phyloP scores from a whole-genome alignment of 2,797 vertebrate species.

The Champsocephalus gunnari region DNA sequence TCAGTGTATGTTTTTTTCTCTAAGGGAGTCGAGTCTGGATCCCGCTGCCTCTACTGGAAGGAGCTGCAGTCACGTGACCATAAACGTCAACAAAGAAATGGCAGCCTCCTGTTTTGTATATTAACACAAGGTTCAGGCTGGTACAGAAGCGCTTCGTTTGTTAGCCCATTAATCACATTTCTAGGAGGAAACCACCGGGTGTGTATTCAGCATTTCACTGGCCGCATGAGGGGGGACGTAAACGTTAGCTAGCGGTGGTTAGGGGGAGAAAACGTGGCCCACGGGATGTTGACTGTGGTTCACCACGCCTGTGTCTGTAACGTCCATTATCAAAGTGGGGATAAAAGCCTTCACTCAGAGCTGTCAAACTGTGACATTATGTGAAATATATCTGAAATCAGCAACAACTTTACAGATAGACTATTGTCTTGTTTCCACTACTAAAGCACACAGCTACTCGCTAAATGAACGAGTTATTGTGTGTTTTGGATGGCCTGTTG shows the following conservation, averaged over 20 bases:
- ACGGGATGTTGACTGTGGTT: constrained; percentile 32
- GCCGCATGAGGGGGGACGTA: constrained; percentile 8
- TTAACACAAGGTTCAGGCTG: constrained; percentile 74
- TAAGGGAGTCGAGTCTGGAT: constrained; percentile 69
- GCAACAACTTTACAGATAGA: background rate
- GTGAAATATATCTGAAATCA: background rate
- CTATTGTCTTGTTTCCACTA: constrained; percentile 39
- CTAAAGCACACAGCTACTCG: background rate
- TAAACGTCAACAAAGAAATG: constrained; percentile 80
- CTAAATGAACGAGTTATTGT: constrained; percentile 16
- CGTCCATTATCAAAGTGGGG: background rate
- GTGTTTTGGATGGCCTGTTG: constrained; percentile 25
- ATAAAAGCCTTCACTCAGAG: no score
- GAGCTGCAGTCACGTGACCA: constrained; percentile 73
- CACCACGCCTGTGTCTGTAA: background rate
- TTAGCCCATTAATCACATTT: constrained; percentile 15
- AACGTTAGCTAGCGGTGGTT: constrained; percentile 16
- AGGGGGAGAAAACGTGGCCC: background rate
- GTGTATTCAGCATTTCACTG: constrained; percentile 50
- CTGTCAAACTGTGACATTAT: fast-evolving
- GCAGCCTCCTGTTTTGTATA: constrained; percentile 82
- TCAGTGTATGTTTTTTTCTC: background rate
- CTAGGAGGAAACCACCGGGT: constrained; percentile 57
- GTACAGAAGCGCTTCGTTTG: constrained; percentile 34
- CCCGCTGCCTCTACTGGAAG: constrained; percentile 67